These are phyloP conservation scores for Wiebesia pumilae DNA, from an alignment of 1,140 invertebrate species.

Conservation along the genomic window DNA sequence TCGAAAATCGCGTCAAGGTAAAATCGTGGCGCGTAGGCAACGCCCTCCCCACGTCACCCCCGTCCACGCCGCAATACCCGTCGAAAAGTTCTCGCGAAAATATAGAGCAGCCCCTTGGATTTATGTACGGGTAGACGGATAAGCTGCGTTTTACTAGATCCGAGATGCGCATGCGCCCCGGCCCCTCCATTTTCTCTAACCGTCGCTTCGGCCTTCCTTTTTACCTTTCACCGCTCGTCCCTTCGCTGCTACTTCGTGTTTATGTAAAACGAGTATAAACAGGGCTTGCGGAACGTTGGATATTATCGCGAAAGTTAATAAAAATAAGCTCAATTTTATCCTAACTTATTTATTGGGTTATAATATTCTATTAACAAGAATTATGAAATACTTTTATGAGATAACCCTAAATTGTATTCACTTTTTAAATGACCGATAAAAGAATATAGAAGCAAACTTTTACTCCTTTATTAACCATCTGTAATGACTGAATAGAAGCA, in stretches of 20 bases:
- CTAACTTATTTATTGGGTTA: not conserved
- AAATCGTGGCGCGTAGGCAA: no score
- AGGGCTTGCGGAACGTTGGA: not conserved
- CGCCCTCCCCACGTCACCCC: no score
- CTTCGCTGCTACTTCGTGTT: not conserved
- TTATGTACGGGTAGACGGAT: slow-evolving; percentile 15
- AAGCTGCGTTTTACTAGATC: not conserved
- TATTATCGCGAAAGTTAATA: not conserved
- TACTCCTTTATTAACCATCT: not conserved
- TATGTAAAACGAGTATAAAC: not conserved
- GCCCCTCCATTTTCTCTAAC: no score
- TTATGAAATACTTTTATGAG: not conserved
- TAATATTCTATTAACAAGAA: not conserved
- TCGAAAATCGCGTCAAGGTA: not conserved
- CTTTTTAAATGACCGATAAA: not conserved
- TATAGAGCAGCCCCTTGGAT: not conserved
- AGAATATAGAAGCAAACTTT: not conserved
- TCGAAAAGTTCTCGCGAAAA: not conserved
- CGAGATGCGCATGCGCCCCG: not conserved
- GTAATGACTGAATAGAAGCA: not conserved
- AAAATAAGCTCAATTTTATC: not conserved
- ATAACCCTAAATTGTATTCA: not conserved
- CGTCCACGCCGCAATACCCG: no score
- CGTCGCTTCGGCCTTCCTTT: not conserved
- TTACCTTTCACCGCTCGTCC: not conserved